Evolutionary conservation across 1,140 invertebrate species (phyloP).

Genomic region (Procambarus clarkii): DNA sequence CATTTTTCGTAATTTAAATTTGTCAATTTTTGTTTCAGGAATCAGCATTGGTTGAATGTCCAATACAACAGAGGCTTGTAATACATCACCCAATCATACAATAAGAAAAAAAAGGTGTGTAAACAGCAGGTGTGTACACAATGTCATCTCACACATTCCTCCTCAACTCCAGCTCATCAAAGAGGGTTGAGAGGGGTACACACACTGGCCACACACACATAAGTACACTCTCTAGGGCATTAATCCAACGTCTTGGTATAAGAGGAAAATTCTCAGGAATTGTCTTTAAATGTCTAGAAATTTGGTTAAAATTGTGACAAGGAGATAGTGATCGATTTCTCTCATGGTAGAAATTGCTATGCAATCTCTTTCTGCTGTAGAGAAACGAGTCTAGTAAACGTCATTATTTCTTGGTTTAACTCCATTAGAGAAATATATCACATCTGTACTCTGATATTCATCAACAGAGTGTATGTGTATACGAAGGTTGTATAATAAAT

Average conservation of each 20-base stretch:
- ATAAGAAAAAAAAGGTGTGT: not conserved
- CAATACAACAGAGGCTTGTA: not conserved
- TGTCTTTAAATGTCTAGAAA: not conserved
- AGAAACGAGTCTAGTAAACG: not conserved
- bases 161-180: not conserved
- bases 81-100: not conserved
- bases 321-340: not conserved
- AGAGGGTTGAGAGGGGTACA: not conserved
- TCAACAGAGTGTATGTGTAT: not conserved
- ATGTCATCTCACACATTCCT: not conserved
- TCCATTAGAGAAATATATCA: not conserved
- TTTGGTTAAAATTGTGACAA: not conserved
- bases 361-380: not conserved
- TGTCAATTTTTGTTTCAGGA: not conserved
- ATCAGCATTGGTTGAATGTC: slow-evolving; percentile 19
- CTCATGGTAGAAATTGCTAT: not conserved
- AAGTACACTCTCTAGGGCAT: not conserved
- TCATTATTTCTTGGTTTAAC: not conserved
- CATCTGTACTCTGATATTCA: not conserved
- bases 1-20: too few species aligned
- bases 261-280: not conserved
- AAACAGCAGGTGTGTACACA: not conserved
- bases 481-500: not conserved
- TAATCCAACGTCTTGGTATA: not conserved
- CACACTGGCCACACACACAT: not conserved